phyloP scores from a whole-genome alignment of 2,113 vertebrate genomes.

The Ophthalmolycus amberensis region DNA sequence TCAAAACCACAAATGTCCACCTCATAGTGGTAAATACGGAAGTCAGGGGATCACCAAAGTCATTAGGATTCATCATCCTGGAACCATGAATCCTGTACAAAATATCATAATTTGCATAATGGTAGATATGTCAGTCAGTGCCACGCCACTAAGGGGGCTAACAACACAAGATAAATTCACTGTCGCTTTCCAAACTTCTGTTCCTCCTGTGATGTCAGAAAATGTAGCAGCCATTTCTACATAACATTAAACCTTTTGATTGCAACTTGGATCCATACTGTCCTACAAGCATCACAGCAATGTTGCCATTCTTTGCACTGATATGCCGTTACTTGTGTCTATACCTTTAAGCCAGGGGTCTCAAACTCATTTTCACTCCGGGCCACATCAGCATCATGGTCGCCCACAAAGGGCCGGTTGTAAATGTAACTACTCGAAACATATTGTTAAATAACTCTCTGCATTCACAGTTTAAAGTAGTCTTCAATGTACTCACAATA shows the following conservation, averaged over 20 bases:
- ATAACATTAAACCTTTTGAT: neutral
- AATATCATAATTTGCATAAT: neutral
- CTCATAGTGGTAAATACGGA: neutral
- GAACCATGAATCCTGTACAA: neutral
- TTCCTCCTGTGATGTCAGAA: neutral
- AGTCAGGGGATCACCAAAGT: neutral
- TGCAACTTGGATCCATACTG: neutral
- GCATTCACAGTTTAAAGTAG: too few species aligned
- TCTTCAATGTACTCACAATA: too few species aligned
- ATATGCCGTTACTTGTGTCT: neutral
- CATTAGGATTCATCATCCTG: neutral
- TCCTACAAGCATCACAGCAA: rapidly evolving
- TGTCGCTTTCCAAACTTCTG: neutral
- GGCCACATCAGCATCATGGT: too few species aligned
- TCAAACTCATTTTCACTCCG: too few species aligned
- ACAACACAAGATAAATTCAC: too few species aligned
- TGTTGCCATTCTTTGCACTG: neutral
- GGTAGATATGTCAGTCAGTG: neutral
- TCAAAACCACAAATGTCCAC: neutral
- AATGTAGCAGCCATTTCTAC: neutral
- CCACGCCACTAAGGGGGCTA: too few species aligned
- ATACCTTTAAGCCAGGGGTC: neutral
- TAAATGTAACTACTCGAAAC: too few species aligned
- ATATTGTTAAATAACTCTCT: too few species aligned
- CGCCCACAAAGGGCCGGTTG: too few species aligned